A percentile compares a stretch with the other conserved stretches of the same genome.
phyloP scores from a whole-genome alignment of 2,888 invertebrate species.

The Dorcus hopei region DNA sequence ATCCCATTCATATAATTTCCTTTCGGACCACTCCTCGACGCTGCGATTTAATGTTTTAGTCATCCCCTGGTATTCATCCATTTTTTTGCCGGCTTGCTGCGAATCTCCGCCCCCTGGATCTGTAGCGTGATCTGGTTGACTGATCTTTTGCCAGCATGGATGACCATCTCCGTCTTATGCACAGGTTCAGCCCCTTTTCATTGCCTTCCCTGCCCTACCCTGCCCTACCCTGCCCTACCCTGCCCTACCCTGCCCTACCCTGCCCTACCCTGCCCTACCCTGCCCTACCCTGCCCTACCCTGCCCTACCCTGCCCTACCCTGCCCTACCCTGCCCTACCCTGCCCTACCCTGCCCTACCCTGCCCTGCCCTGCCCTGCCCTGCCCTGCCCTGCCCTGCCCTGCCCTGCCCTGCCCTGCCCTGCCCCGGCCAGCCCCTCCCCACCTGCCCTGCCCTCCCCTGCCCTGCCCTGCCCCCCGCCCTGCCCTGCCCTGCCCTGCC shows the following conservation, averaged over 20 bases:
- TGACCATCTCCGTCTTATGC: not conserved
- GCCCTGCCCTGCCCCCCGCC: conserved; percentile 32
- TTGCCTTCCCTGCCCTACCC: conserved; percentile 15
- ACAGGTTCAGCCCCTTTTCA: too few relatives aligned
- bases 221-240: conserved; percentile 15
- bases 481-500: conserved; percentile 18
- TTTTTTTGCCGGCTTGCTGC: too few relatives aligned
- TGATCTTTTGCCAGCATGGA: too few relatives aligned
- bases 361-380: conserved; percentile 14
- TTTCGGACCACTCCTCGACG: too few relatives aligned
- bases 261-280: conserved; percentile 12
- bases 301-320: conserved; percentile 14
- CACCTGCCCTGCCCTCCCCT: conserved; percentile 12
- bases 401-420: conserved; percentile 14
- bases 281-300: conserved; percentile 13
- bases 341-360: conserved; percentile 11
- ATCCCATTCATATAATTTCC: too few relatives aligned
- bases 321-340: conserved; percentile 14
- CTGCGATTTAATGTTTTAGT: too few relatives aligned
- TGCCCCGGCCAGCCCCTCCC: conserved; percentile 12
- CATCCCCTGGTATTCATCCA: too few relatives aligned
- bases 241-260: conserved; percentile 13
- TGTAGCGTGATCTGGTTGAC: conserved; percentile 2
- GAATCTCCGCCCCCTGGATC: too few relatives aligned
- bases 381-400: conserved; percentile 10